Evolutionary conservation across 2,113 vertebrate genomes (phyloP).

Genomic region (Entelurus aequoreus): DNA sequence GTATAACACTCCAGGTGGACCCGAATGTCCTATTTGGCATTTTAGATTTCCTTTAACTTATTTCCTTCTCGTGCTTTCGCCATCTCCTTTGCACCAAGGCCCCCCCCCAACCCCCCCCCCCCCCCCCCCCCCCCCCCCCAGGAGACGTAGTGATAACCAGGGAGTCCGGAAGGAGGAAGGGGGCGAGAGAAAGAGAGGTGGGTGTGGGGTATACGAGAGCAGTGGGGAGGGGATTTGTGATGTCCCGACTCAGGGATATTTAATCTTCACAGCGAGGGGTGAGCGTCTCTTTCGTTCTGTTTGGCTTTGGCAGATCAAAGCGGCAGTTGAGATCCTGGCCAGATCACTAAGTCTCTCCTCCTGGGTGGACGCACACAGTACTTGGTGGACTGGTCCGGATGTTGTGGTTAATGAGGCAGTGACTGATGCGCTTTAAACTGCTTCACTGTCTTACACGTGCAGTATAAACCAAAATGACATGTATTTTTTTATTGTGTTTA

Average conservation of each 20-base stretch:
- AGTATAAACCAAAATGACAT: slow-evolving; percentile 27
- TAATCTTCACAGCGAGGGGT: slow-evolving; percentile 71
- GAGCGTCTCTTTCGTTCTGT: slow-evolving; percentile 62
- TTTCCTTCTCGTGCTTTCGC: slow-evolving; percentile 33
- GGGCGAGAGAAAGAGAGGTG: slow-evolving; percentile 53
- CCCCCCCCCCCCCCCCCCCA: slow-evolving; percentile 39
- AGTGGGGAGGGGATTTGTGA: slow-evolving; percentile 63
- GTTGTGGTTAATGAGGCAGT: slow-evolving; percentile 57
- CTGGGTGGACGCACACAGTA: slow-evolving; percentile 27
- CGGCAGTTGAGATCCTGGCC: slow-evolving; percentile 61
- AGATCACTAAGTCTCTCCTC: slow-evolving; percentile 52
- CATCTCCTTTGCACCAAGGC: slow-evolving; percentile 42
- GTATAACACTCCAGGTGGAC: slow-evolving; percentile 52
- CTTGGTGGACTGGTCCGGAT: slow-evolving; percentile 28
- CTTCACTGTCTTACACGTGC: slow-evolving; percentile 32
- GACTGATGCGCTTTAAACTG: slow-evolving; percentile 52
- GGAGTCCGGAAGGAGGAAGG: slow-evolving; percentile 62
- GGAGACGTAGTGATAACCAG: slow-evolving; percentile 65
- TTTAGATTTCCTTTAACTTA: slow-evolving; percentile 36
- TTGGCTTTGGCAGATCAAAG: slow-evolving; percentile 72
- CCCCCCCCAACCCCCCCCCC: too few species aligned
- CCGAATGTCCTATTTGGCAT: slow-evolving; percentile 45
- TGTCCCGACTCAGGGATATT: slow-evolving; percentile 77
- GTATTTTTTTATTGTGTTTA: slow-evolving; percentile 9
- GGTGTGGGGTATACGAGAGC: slow-evolving; percentile 43